These are phyloP conservation scores for Capitella teleta DNA, from an alignment of 1,140 invertebrate species.

Conservation along the genomic window DNA sequence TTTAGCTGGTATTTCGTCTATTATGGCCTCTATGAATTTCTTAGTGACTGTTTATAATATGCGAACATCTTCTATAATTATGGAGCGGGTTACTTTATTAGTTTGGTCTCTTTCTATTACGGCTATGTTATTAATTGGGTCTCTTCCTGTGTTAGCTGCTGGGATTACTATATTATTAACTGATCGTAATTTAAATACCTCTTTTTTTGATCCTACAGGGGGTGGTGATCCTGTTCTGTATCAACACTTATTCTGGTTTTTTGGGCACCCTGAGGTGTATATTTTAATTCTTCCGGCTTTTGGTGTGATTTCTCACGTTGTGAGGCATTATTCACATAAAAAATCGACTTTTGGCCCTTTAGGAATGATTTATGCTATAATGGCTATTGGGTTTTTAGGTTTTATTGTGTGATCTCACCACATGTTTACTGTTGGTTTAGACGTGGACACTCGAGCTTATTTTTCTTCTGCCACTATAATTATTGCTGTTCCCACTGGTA, in stretches of 20 bases:
- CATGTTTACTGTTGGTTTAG: constrained; percentile 55
- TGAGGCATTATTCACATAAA: constrained; percentile 16
- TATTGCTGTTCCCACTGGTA: constrained; percentile 46
- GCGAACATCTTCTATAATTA: too few relatives aligned
- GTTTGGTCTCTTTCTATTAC: too few relatives aligned
- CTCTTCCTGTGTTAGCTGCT: neutral
- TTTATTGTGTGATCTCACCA: constrained; percentile 40
- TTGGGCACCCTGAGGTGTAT: constrained; percentile 66
- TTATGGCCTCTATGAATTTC: too few relatives aligned
- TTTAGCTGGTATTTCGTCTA: too few relatives aligned
- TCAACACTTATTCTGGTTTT: constrained; percentile 70
- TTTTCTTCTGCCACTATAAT: constrained; percentile 63
- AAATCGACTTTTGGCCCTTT: constrained; percentile 18
- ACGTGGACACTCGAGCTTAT: constrained; percentile 59
- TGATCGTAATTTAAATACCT: constrained; percentile 24
- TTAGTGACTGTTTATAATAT: too few relatives aligned
- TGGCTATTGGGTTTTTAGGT: constrained; percentile 33
- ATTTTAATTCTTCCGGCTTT: constrained; percentile 52
- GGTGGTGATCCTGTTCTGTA: constrained; percentile 60
- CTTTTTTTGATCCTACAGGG: constrained; percentile 56
- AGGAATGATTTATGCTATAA: constrained; percentile 38
- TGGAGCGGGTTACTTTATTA: too few relatives aligned
- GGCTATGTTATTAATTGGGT: too few relatives aligned
- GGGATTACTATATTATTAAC: neutral
- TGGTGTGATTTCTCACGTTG: constrained; percentile 26